A percentile compares a stretch with the other conserved stretches of the same genome.
These are phyloP conservation scores for Athripsodes cinereus DNA, from an alignment of 2,888 invertebrate genomes.

Conservation along the genomic window DNA sequence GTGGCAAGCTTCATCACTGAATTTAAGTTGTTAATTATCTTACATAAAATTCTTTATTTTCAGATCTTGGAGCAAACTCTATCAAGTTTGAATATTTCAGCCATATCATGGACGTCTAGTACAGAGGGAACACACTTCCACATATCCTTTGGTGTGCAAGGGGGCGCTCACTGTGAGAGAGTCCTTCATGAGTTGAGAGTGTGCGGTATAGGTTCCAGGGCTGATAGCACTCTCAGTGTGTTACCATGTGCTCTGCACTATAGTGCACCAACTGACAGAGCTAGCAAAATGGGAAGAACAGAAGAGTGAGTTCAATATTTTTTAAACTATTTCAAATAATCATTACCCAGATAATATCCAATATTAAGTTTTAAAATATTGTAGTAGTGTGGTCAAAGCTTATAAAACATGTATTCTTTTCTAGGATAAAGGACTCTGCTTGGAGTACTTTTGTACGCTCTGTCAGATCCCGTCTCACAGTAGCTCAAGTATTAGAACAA, in stretches of 20 bases:
- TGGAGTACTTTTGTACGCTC: slow-evolving; percentile 62
- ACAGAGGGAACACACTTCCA: slow-evolving; percentile 30
- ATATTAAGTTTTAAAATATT: too few species aligned
- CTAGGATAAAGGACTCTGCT: slow-evolving; percentile 32
- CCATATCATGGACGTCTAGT: slow-evolving; percentile 13
- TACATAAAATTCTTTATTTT: background rate
- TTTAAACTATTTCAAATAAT: background rate
- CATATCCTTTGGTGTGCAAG: slow-evolving; percentile 55
- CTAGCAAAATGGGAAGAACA: background rate
- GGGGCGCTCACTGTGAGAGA: slow-evolving; percentile 53
- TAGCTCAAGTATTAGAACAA: slow-evolving; percentile 64
- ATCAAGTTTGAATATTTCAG: slow-evolving; percentile 6
- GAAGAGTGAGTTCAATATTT: background rate
- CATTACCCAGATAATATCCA: background rate
- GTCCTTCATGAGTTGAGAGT: slow-evolving; percentile 52
- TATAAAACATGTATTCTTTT: too few species aligned
- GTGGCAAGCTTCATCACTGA: too few species aligned
- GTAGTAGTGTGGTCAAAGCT: too few species aligned
- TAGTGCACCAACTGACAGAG: slow-evolving; percentile 23
- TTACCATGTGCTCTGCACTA: slow-evolving; percentile 58
- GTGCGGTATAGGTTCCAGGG: slow-evolving; percentile 55
- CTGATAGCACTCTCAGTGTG: slow-evolving; percentile 54
- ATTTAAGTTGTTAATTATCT: background rate
- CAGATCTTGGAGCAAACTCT: slow-evolving; percentile 10
- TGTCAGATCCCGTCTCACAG: slow-evolving; percentile 59